These are phyloP conservation scores for Puffinus mauretanicus DNA, from an alignment of 2,113 vertebrate genomes.

Conservation along the genomic window DNA sequence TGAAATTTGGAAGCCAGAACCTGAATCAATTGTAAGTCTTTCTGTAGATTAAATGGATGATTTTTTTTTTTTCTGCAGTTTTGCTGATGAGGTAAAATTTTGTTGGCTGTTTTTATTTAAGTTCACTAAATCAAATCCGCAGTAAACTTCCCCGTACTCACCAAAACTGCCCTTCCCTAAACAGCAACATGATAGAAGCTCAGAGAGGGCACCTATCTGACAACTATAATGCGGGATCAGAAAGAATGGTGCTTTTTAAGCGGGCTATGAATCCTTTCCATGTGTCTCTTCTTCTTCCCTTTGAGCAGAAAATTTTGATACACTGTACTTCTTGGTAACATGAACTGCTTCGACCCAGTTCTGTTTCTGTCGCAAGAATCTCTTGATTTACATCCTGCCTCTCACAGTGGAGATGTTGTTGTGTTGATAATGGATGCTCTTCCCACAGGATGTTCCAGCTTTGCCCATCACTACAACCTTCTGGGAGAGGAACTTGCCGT, in stretches of 20 bases:
- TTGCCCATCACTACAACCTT: constrained; percentile 84
- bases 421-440: constrained; percentile 30
- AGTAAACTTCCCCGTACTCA: not conserved
- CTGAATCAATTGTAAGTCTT: constrained; percentile 80
- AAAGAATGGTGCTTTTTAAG: not conserved
- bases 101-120: not conserved
- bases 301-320: not conserved
- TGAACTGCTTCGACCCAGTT: not conserved
- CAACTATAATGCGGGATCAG: not conserved
- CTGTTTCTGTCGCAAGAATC: not conserved
- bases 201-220: not conserved
- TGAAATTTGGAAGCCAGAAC: constrained; percentile 90
- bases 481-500: constrained; percentile 91
- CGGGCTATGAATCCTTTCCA: not conserved
- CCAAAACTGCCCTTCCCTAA: not conserved
- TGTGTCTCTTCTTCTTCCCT: not conserved
- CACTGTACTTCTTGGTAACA: not conserved
- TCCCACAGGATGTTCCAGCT: constrained; percentile 85
- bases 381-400: not conserved
- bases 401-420: not conserved
- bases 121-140: not conserved
- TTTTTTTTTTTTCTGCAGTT: not conserved
- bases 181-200: not conserved
- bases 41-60: not conserved
- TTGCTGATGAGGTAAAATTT: not conserved